Percentiles rank a stretch among this genome's conserved stretches.
These are phyloP conservation scores for Anniella stebbinsi DNA, from an alignment of 2,797 vertebrate genomes.

Conservation along the genomic window DNA sequence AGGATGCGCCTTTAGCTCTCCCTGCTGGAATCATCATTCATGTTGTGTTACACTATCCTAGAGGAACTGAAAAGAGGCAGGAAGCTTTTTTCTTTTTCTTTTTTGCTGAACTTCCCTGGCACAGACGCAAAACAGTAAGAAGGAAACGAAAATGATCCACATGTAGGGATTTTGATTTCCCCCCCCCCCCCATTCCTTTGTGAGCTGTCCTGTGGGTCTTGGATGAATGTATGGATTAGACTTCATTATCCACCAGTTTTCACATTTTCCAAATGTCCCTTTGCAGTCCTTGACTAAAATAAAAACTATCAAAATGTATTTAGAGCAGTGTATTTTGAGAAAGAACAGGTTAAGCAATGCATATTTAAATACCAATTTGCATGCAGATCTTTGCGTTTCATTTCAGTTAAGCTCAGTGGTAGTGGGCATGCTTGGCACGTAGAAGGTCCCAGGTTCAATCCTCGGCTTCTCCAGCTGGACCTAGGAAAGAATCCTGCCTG, in stretches of 20 bases:
- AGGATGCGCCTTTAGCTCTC: background rate
- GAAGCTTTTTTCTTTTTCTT: background rate
- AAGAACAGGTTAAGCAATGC: background rate
- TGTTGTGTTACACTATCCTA: fast-evolving
- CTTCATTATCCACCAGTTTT: background rate
- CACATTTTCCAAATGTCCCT: background rate
- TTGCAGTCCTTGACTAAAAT: background rate
- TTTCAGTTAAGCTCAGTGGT: no score
- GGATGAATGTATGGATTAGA: background rate
- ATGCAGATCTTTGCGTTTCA: background rate
- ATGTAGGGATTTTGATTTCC: no score
- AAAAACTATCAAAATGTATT: background rate
- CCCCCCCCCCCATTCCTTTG: no score
- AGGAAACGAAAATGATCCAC: constrained; percentile 37
- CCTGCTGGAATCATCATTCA: fast-evolving
- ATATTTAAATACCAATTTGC: background rate
- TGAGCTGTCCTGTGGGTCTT: background rate
- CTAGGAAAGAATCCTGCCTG: no score
- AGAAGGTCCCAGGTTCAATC: no score
- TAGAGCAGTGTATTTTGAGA: background rate
- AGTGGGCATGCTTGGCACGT: no score
- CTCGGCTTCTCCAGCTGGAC: no score
- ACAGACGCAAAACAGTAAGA: background rate
- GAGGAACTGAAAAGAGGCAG: background rate
- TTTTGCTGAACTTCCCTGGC: constrained; percentile 24